phyloP scores from a whole-genome alignment of 2,888 invertebrate species.

The Agrotis segetum region DNA sequence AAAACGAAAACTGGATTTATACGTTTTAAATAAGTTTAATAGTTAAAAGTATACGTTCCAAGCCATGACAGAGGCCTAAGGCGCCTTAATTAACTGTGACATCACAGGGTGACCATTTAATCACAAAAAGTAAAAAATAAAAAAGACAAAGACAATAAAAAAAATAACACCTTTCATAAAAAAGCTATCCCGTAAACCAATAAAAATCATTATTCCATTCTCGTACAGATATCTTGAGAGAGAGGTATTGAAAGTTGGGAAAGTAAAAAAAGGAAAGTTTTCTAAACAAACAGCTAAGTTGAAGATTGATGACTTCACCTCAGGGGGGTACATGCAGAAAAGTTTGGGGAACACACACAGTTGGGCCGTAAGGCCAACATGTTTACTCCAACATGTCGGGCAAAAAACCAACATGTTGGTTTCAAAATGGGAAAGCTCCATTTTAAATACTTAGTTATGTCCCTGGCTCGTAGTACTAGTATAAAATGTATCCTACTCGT shows the following conservation, averaged over 20 bases:
- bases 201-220: slow-evolving; percentile 78
- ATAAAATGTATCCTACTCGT: too few relatives aligned
- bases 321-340: slow-evolving; percentile 69
- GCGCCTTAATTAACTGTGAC: too few relatives aligned
- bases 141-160: not conserved
- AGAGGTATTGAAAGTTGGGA: slow-evolving; percentile 71
- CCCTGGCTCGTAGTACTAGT: too few relatives aligned
- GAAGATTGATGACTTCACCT: slow-evolving; percentile 84
- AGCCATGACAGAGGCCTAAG: too few relatives aligned
- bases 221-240: slow-evolving; percentile 66
- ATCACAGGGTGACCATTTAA: too few relatives aligned
- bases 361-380: slow-evolving; percentile 16
- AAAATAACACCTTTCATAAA: not conserved
- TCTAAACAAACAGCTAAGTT: slow-evolving; percentile 77
- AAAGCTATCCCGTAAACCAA: slow-evolving; percentile 57
- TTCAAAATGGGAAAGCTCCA: too few relatives aligned
- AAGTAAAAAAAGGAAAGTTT: slow-evolving; percentile 73
- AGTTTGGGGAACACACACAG: slow-evolving; percentile 63
- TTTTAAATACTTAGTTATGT: too few relatives aligned
- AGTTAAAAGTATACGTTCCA: too few relatives aligned
- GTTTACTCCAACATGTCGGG: slow-evolving; percentile 18
- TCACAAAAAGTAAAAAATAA: too few relatives aligned
- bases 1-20: too few relatives aligned
- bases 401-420: too few relatives aligned
- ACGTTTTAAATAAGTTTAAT: too few relatives aligned